A percentile compares a stretch with the other conserved stretches of the same genome.
phyloP scores from a whole-genome alignment of 2,113 vertebrate species.

The Lepisosteus osseus region DNA sequence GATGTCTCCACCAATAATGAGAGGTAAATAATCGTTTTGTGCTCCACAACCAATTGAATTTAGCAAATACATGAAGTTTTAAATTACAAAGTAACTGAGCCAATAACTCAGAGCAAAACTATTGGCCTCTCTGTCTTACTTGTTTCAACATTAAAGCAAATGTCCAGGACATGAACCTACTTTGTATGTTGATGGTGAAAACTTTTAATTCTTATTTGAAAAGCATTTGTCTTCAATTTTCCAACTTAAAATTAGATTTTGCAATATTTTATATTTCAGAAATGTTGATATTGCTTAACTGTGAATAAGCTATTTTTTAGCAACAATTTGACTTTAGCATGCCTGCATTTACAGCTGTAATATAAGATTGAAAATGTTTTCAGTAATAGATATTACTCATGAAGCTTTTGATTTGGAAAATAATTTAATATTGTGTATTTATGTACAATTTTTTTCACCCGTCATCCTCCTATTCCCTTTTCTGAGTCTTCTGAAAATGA shows the following conservation, averaged over 20 bases:
- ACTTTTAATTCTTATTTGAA: slow-evolving; percentile 23
- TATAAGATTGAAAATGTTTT: slow-evolving; percentile 43
- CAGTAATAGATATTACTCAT: slow-evolving; percentile 40
- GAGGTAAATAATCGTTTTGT: too few species aligned
- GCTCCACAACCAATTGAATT: too few species aligned
- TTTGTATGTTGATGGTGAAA: too few species aligned
- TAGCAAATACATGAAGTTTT: too few species aligned
- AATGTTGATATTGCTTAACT: slow-evolving; percentile 63
- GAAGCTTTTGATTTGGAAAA: slow-evolving; percentile 45
- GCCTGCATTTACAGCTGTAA: slow-evolving; percentile 49
- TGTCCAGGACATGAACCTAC: too few species aligned
- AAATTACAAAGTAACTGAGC: too few species aligned
- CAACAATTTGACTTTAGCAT: slow-evolving; percentile 54
- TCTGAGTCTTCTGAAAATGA: slow-evolving; percentile 48
- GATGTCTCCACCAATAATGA: too few species aligned
- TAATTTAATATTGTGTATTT: slow-evolving; percentile 53
- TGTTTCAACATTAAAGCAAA: too few species aligned
- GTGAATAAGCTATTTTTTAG: slow-evolving; percentile 69
- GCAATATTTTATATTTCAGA: slow-evolving; percentile 63
- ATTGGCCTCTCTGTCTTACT: too few species aligned
- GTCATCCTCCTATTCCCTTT: slow-evolving; percentile 38
- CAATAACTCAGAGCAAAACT: too few species aligned
- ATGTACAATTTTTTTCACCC: slow-evolving; percentile 50
- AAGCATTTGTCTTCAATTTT: slow-evolving; percentile 43
- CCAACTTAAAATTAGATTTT: slow-evolving; percentile 62